phyloP scores from a whole-genome alignment of 2,888 invertebrate genomes.

The Drosophila dives region DNA sequence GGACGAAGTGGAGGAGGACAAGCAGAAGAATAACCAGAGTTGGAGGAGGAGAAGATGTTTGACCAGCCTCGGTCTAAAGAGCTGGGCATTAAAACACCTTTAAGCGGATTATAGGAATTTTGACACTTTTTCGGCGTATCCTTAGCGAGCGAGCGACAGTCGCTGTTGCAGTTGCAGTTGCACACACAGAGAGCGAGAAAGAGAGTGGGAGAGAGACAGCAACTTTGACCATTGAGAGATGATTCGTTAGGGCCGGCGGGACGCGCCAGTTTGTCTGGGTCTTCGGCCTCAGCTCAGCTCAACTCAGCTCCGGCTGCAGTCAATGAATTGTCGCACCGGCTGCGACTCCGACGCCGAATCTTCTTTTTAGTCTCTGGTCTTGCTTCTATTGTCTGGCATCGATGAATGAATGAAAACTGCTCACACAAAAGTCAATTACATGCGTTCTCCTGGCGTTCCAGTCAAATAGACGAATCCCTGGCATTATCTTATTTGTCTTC shows the following conservation, averaged over 20 bases:
- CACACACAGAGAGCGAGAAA: constrained; percentile 65
- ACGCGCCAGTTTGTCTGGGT: constrained; percentile 68
- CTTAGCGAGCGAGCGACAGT: constrained; percentile 51
- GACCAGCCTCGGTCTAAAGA: constrained; percentile 59
- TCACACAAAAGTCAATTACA: constrained; percentile 82
- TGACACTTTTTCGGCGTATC: constrained; percentile 80
- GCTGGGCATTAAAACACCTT: constrained; percentile 77
- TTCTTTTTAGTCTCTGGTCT: constrained; percentile 34
- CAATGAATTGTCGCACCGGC: constrained; percentile 75
- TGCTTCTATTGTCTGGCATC: constrained; percentile 41
- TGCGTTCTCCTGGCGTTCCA: constrained; percentile 62
- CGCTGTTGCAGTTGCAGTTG: constrained; percentile 14
- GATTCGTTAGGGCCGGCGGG: constrained; percentile 62
- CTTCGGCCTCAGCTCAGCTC: constrained; percentile 20
- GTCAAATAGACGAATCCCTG: constrained; percentile 26
- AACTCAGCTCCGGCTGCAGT: constrained; percentile 36
- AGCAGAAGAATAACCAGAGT: neutral
- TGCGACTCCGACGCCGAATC: constrained; percentile 1
- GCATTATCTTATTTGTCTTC: constrained; percentile 58
- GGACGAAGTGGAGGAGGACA: constrained; percentile 7
- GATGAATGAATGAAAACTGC: constrained; percentile 72
- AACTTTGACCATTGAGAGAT: constrained; percentile 46
- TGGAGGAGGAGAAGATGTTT: constrained; percentile 46
- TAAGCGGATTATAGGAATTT: constrained; percentile 82
- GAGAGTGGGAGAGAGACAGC: constrained; percentile 24